phyloP scores from a whole-genome alignment of 2,797 vertebrate species.

The Halcyon leucocephala region DNA sequence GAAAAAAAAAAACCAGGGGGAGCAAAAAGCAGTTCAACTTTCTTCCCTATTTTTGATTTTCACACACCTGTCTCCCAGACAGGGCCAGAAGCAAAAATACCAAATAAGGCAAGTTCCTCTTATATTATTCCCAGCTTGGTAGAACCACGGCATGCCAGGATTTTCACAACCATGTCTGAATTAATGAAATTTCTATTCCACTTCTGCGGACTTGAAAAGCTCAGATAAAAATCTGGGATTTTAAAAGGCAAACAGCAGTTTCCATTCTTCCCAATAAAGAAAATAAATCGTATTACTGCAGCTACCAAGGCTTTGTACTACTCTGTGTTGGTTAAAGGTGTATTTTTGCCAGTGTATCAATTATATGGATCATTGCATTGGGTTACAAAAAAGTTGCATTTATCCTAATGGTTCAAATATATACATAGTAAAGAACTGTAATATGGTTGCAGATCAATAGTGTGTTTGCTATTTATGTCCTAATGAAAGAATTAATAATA shows the following conservation, averaged over 20 bases:
- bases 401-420: neutral
- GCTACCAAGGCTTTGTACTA: neutral
- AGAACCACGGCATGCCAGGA: neutral
- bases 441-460: neutral
- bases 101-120: neutral
- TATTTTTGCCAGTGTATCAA: neutral
- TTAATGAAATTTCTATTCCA: neutral
- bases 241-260: neutral
- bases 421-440: neutral
- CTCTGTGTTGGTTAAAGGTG: neutral
- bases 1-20: neutral
- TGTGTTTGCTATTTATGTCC: neutral
- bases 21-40: neutral
- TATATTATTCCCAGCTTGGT: neutral
- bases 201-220: neutral
- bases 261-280: neutral
- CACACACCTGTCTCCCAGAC: neutral
- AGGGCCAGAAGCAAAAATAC: neutral
- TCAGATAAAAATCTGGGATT: constrained; percentile 12
- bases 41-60: neutral
- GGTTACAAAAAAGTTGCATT: neutral
- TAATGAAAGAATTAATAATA: neutral
- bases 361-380: neutral
- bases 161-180: neutral
- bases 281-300: neutral